These are phyloP conservation scores for Glyptemys insculpta DNA, from an alignment of 2,797 vertebrate species.

Conservation along the genomic window DNA sequence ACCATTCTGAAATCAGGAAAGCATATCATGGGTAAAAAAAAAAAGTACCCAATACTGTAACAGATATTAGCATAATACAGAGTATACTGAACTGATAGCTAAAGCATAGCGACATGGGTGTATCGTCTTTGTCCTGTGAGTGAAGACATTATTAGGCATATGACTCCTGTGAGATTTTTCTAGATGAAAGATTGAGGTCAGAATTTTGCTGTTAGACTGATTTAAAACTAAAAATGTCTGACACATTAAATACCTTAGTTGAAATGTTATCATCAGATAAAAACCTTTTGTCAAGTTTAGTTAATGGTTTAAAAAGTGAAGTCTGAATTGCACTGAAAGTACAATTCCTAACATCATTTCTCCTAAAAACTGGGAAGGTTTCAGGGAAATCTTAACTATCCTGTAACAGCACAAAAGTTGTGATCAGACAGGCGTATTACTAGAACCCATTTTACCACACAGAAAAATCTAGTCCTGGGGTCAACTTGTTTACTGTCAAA, in stretches of 20 bases:
- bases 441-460: background rate
- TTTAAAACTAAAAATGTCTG: slow-evolving; percentile 57
- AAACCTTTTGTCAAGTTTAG: slow-evolving; percentile 66
- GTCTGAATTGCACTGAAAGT: background rate
- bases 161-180: background rate
- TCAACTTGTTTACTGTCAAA: background rate
- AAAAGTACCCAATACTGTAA: background rate
- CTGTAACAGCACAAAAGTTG: background rate
- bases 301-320: slow-evolving; percentile 56
- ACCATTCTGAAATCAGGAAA: accelerated
- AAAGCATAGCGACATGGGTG: background rate
- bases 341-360: slow-evolving; percentile 14
- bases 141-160: background rate
- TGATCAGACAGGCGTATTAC: background rate
- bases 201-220: background rate
- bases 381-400: background rate
- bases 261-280: slow-evolving; percentile 57
- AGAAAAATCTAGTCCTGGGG: background rate
- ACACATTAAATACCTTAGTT: slow-evolving; percentile 50
- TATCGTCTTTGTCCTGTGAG: background rate
- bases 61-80: background rate
- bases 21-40: background rate
- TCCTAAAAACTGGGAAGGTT: background rate
- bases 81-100: background rate
- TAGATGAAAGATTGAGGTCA: slow-evolving; percentile 31